Base-by-base conservation (phyloP, 2,888 invertebrate species). In the Apocheima hispidaria region DNA sequence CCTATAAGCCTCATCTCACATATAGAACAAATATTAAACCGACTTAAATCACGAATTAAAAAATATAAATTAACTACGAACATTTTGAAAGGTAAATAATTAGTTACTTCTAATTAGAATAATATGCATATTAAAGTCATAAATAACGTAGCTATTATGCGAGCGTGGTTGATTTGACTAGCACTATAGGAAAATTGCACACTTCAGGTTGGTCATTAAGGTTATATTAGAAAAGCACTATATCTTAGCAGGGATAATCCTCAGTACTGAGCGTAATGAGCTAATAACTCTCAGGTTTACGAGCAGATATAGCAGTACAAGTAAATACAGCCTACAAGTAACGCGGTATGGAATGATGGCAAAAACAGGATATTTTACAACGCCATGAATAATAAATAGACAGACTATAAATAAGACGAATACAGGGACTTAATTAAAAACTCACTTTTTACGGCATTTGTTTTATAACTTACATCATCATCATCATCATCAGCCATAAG, bases 381-480 rank as follows among this genome's bases (percentile, higher is more conserved):
- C 65, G 28, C 63, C 48, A 62, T 69, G 71, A 74, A 71, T 72
- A 74, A 51, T 55, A 51, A 51, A 41, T 36, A 51, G 51, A 38
- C 51, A 51, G 50, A 16, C 16, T 4, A 51, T 51, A 38, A 51
- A 51, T 10, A 26, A 51, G 38, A 28, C 38, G 30, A 38, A 21
- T 50, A 71, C 69, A 72, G 68, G 70, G 67, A 68, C 71, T 74
- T 75, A 71, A 78, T 78, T 77, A 78, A 77, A 80, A 75, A 63
- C 66, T 69, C 72, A 70, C 67, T 78, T 77, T 82, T 82, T 79
- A 84, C 75, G 70, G 75, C 70, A 72, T 77, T 72, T 71, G 70
- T 73, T 81, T 80, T 80, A 84, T 75, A 78, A 77, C 77, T 71
- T 71, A 70, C 70, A 77, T n/a, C n/a, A n/a, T n/a, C n/a, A n/a